Evolutionary conservation across 2,797 vertebrate species (phyloP).

Genomic region (Enteromius afrohamiltoni): DNA sequence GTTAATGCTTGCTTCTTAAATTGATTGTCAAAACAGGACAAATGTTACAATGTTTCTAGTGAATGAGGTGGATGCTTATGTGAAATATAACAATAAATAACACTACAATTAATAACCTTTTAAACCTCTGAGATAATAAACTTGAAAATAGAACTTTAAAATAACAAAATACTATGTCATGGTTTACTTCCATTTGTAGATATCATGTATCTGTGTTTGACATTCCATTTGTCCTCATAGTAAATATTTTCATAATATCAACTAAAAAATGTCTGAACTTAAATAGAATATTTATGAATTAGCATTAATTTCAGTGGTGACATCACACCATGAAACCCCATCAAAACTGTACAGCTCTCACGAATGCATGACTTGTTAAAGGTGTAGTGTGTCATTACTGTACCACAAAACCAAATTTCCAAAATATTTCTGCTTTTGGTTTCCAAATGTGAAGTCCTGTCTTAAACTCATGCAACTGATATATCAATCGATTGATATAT

Average conservation of each 20-base stretch:
- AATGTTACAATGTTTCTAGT: constrained; percentile 28
- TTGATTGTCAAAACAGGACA: constrained; percentile 69
- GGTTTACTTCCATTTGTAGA: constrained; percentile 47
- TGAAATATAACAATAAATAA: constrained; percentile 52
- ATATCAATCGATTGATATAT: not conserved
- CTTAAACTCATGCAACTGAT: not conserved
- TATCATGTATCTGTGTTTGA: constrained; percentile 59
- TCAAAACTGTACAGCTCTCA: constrained; percentile 53
- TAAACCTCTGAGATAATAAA: constrained; percentile 69
- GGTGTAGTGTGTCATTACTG: constrained; percentile 3
- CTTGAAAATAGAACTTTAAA: constrained; percentile 70
- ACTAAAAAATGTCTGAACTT: constrained; percentile 32
- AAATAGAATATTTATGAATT: constrained; percentile 42
- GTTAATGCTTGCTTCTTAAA: constrained; percentile 52
- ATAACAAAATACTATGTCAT: constrained; percentile 67
- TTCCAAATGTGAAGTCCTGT: not conserved
- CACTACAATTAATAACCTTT: constrained; percentile 64
- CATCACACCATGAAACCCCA: constrained; percentile 36
- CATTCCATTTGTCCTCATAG: constrained; percentile 68
- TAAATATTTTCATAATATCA: constrained; percentile 30
- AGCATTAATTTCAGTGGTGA: constrained; percentile 16
- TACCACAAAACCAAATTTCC: not conserved
- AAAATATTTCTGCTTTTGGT: constrained; percentile 6
- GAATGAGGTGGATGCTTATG: constrained; percentile 25
- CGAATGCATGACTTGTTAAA: constrained; percentile 20